Conservation (phyloP, 2,888 invertebrate species). For the Lamellibrachia satsuma region DNA sequence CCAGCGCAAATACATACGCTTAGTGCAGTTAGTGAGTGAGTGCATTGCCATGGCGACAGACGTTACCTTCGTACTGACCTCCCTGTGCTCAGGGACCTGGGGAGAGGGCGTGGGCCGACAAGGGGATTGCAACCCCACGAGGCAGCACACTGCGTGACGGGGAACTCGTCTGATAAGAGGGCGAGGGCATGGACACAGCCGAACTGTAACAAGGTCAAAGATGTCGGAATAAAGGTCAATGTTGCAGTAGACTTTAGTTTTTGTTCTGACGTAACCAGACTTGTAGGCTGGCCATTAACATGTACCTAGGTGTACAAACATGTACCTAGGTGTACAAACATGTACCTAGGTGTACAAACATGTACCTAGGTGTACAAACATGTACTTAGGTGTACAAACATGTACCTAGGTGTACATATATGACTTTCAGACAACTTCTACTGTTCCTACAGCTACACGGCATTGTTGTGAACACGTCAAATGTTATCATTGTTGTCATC, state of each 20-base stretch:
- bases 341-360: not conserved
- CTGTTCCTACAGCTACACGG: too few species aligned
- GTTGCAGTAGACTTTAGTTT: not conserved
- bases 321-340: not conserved
- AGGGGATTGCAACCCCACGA: slow-evolving; percentile 74
- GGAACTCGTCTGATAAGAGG: slow-evolving; percentile 74
- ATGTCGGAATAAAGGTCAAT: not conserved
- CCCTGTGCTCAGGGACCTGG: not conserved
- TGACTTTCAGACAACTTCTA: too few species aligned
- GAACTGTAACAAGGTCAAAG: slow-evolving; percentile 63
- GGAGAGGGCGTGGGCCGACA: slow-evolving; percentile 33
- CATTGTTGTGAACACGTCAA: too few species aligned
- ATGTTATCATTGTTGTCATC: too few species aligned
- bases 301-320: too few species aligned
- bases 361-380: too few species aligned
- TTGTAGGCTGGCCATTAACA: too few species aligned
- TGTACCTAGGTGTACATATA: not conserved
- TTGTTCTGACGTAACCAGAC: too few species aligned
- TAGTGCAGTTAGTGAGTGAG: not conserved
- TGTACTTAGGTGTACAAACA: not conserved
- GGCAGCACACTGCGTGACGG: slow-evolving; percentile 74
- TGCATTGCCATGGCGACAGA: slow-evolving; percentile 6
- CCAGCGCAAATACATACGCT: not conserved
- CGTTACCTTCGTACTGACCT: slow-evolving; percentile 8
- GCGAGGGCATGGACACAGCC: slow-evolving; percentile 78